Evolutionary conservation across 2,888 invertebrate genomes (phyloP).

Genomic region (Hybos culiciformis): DNA sequence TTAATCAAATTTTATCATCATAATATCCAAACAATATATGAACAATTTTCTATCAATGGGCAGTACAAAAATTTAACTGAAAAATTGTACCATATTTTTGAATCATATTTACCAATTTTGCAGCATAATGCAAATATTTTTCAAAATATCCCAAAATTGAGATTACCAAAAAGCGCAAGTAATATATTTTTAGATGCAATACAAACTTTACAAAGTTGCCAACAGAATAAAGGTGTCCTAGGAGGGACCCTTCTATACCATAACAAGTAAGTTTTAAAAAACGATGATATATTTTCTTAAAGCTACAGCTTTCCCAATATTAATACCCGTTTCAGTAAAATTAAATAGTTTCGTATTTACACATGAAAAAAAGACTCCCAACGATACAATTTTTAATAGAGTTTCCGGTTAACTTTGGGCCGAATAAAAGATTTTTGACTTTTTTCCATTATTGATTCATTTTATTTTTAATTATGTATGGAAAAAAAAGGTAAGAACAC

Average conservation of each 20-base stretch:
- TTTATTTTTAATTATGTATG: too few species aligned
- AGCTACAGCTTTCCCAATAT: too few species aligned
- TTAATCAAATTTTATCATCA: constrained; percentile 74
- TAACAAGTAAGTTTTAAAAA: constrained; percentile 53
- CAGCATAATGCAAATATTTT: constrained; percentile 74
- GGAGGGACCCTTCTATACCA: constrained; percentile 79
- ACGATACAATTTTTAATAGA: too few species aligned
- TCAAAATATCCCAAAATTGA: constrained; percentile 65
- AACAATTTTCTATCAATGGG: constrained; percentile 37
- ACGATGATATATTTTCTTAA: too few species aligned
- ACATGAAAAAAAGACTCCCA: too few species aligned
- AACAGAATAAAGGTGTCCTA: constrained; percentile 61
- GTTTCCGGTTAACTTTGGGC: too few species aligned
- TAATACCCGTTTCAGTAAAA: too few species aligned
- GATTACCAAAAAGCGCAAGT: constrained; percentile 76
- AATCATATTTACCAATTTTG: constrained; percentile 75
- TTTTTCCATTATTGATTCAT: too few species aligned
- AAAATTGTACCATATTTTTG: constrained; percentile 73
- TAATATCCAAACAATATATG: constrained; percentile 59
- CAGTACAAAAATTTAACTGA: constrained; percentile 45
- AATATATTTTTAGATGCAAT: constrained; percentile 77
- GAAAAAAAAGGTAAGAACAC: too few species aligned
- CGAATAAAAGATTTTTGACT: too few species aligned
- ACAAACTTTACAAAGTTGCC: constrained; percentile 72
- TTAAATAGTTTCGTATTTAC: too few species aligned